Evolutionary conservation across 2,888 invertebrate species (phyloP), one percentile per base, ranked within the genome.

Genomic region (Ochropacha duplaris): DNA sequence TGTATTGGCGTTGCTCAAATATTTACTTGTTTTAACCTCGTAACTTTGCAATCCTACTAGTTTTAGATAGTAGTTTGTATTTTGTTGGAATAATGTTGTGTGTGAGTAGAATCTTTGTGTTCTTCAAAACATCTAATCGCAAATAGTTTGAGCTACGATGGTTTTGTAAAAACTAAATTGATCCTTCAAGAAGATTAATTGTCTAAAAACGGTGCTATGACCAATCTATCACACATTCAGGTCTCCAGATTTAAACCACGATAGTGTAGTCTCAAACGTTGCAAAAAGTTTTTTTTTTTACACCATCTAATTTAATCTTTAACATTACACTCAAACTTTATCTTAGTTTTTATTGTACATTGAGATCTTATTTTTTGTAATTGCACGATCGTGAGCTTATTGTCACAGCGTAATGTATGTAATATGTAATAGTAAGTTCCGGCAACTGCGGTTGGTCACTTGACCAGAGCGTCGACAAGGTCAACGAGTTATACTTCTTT

Each of bases 391-490:
- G 52, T 52, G 52, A 51, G 6, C 26, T 28, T 51, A 31, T 31
- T 51, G 52, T 52, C 52, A 52, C 52, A 52, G 31, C 28, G 28
- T 51, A 51, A 50, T 51, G 50, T 51, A 51, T 44, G 44, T 36
- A n/a, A 26, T 51, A 51, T 51, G 51, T 52, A 34, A 52, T 52
- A 31, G 34, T 22, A 1, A 12, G 12, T 52, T 31, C 52, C 31
- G 52, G 52, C 31, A 52, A 31, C 31, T 2, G 12, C 22, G 31
- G 52, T 31, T 51, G 52, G 52, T 34, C 52, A 52, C 26, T 52
- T 16, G 52, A 34, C 34, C 52, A 51, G 52, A 31, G 22, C 28
- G 16, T 51, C 31, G 31, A 14, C 31, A 52, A 52, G 52, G 50
- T 50, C 50, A 14, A n/a, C 44, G 44, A 19, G 44, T 44, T n/a